These are phyloP conservation scores for Zeugodacus cucurbitae DNA, from an alignment of 1,140 invertebrate genomes.

Conservation along the genomic window DNA sequence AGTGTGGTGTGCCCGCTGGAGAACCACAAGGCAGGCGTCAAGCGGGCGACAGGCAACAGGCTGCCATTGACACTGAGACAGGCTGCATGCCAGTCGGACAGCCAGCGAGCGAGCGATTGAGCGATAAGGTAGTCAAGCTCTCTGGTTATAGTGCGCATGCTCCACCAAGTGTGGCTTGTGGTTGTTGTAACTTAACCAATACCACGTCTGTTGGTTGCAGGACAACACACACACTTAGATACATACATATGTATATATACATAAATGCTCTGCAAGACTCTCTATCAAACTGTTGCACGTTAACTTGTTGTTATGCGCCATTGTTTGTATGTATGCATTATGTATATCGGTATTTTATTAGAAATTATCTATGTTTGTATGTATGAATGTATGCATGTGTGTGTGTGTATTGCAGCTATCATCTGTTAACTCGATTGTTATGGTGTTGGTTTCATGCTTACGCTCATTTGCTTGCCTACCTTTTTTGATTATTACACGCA, in stretches of 20 bases:
- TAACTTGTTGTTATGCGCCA: neutral
- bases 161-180: neutral
- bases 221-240: neutral
- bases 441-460: neutral
- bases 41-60: conserved; percentile 30
- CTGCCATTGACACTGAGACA: conserved; percentile 22
- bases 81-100: neutral
- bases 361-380: neutral
- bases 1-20: neutral
- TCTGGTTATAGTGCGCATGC: neutral
- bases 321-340: neutral
- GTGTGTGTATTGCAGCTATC: neutral
- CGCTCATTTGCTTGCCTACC: neutral
- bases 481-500: neutral
- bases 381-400: no score
- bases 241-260: neutral
- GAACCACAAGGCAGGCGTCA: neutral
- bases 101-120: neutral
- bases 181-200: neutral
- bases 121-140: neutral
- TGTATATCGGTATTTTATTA: neutral
- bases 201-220: neutral
- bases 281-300: conserved; percentile 26
- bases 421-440: neutral
- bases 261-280: neutral